phyloP scores from a whole-genome alignment of 2,888 invertebrate genomes.

The Parnassius glacialis region DNA sequence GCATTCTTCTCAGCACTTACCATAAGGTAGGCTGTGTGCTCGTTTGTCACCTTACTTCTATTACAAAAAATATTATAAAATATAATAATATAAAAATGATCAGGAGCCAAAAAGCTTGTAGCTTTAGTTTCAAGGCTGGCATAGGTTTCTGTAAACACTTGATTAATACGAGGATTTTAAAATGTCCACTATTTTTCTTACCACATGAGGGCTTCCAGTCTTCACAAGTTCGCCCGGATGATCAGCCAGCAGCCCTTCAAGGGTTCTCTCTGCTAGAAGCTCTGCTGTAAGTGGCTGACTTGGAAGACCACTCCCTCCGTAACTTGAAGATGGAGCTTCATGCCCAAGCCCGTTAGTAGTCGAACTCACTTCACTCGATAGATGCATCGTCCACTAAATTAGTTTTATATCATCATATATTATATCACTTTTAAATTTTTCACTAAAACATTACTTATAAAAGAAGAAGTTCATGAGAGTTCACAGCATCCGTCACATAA shows the following conservation, averaged over 20 bases:
- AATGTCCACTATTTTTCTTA: conserved; percentile 60
- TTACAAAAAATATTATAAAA: too few relatives aligned
- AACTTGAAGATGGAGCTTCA: conserved; percentile 74
- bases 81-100: too few relatives aligned
- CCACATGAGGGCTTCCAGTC: conserved; percentile 97
- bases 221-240: conserved; percentile 96
- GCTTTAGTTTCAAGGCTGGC: too few relatives aligned
- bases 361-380: conserved; percentile 89
- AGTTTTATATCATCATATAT: conserved; percentile 1
- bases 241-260: conserved; percentile 92
- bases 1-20: too few relatives aligned
- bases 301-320: conserved; percentile 59
- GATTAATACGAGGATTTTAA: too few relatives aligned
- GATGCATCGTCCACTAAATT: conserved; percentile 82
- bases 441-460: conserved; percentile 36
- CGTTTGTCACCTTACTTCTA: too few relatives aligned
- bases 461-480: conserved; percentile 34
- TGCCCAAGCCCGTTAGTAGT: conserved; percentile 82
- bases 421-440: conserved; percentile 21
- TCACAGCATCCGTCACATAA: conserved; percentile 66
- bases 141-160: too few relatives aligned
- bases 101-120: too few relatives aligned
- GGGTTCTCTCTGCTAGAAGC: conserved; percentile 89
- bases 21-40: too few relatives aligned
- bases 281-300: conserved; percentile 88